Conservation (phyloP, 92 coral and sea anemone species). For the Epizoanthus scotinus region DNA sequence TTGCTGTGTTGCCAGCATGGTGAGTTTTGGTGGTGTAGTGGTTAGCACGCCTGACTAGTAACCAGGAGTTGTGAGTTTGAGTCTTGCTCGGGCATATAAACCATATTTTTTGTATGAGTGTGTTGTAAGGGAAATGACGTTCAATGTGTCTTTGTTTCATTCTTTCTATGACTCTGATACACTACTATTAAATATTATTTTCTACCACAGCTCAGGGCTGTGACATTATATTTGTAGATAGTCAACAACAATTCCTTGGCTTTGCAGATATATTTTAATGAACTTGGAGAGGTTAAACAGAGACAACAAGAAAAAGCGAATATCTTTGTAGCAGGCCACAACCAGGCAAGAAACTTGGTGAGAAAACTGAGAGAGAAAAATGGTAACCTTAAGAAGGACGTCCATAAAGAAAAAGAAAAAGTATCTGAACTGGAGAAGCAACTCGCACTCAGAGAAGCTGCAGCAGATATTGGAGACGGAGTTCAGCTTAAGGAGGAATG, state of each 20-base stretch:
- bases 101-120: too few species aligned
- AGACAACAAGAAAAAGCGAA: slow-evolving; percentile 55
- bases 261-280: slow-evolving; percentile 66
- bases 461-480: neutral
- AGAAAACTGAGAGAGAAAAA: slow-evolving; percentile 65
- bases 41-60: too few species aligned
- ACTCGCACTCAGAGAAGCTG: slow-evolving; percentile 33
- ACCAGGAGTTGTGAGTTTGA: too few species aligned
- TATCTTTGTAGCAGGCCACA: slow-evolving; percentile 54
- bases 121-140: too few species aligned
- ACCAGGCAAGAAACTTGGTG: slow-evolving; percentile 70
- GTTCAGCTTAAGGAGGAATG: slow-evolving; percentile 6
- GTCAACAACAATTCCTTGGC: neutral
- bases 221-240: too few species aligned
- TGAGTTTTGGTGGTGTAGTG: too few species aligned
- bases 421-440: slow-evolving; percentile 47
- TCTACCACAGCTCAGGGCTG: too few species aligned
- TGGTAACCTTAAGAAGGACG: slow-evolving; percentile 51
- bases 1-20: too few species aligned
- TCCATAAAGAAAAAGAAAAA: slow-evolving; percentile 43
- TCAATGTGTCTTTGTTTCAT: too few species aligned
- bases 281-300: slow-evolving; percentile 63
- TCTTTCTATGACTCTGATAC: too few species aligned
- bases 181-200: too few species aligned
- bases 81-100: too few species aligned